Evolutionary conservation across 2,113 vertebrate genomes (phyloP).

Genomic region (Taurulus bubalis): DNA sequence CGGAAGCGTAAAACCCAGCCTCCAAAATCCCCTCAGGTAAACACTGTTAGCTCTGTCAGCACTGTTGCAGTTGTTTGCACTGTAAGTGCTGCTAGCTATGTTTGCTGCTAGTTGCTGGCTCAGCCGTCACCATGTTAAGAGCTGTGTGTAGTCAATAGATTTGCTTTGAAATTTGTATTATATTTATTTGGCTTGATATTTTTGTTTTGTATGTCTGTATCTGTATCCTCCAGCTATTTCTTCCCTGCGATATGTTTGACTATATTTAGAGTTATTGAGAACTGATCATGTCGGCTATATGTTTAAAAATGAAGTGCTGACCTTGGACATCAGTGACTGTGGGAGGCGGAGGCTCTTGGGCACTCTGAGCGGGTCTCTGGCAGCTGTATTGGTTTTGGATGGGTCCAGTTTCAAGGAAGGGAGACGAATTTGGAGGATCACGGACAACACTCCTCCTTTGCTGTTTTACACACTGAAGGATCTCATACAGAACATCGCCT

Average conservation of each 20-base stretch:
- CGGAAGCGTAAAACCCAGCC: no score
- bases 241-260: background rate
- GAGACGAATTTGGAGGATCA: slow-evolving; percentile 9
- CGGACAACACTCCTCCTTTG: slow-evolving; percentile 82
- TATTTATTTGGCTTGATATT: background rate
- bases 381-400: slow-evolving; percentile 58
- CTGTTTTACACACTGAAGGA: slow-evolving; percentile 90
- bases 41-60: background rate
- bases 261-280: background rate
- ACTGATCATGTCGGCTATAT: background rate
- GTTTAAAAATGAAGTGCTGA: slow-evolving; percentile 24
- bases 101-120: background rate
- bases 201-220: background rate
- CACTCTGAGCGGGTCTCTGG: slow-evolving; percentile 27
- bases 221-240: background rate
- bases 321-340: slow-evolving; percentile 26
- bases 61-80: background rate
- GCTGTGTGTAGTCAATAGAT: background rate
- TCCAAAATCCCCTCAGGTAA: background rate
- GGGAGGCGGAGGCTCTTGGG: slow-evolving; percentile 22
- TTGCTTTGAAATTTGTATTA: background rate
- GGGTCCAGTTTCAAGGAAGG: slow-evolving; percentile 13
- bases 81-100: background rate
- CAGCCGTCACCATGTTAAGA: background rate
- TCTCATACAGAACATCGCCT: slow-evolving; percentile 95